Evolutionary conservation across 2,113 vertebrate genomes (phyloP).

Genomic region (Tychaedon coryphoeus): DNA sequence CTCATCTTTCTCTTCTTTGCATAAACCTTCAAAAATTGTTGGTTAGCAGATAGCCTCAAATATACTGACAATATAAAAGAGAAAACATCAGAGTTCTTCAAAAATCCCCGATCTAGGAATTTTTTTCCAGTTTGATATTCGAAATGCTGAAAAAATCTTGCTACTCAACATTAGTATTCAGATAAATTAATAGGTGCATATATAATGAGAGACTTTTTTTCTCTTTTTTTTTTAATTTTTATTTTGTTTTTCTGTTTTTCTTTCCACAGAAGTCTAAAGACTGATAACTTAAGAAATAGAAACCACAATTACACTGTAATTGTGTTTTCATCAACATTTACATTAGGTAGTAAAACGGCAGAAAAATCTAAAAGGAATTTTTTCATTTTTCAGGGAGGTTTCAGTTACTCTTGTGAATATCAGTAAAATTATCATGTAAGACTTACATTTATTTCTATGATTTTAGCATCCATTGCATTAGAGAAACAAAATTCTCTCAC

Average conservation of each 20-base stretch:
- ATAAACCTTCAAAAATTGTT: neutral
- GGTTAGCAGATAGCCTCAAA: neutral
- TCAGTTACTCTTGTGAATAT: neutral
- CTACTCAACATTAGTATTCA: neutral
- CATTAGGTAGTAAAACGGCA: neutral
- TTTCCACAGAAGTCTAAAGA: neutral
- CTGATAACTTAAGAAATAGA: neutral
- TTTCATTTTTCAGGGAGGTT: neutral
- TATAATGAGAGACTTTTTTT: neutral
- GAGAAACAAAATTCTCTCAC: neutral
- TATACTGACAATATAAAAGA: neutral
- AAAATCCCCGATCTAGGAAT: neutral
- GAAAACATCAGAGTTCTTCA: neutral
- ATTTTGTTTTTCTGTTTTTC: neutral
- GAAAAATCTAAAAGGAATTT: neutral
- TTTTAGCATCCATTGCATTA: neutral
- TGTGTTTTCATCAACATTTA: neutral
- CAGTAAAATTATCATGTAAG: neutral
- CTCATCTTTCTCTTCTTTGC: neutral
- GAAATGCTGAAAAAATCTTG: neutral
- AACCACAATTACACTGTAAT: neutral
- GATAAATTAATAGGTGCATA: neutral
- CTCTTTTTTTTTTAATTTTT: neutral
- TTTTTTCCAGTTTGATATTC: neutral
- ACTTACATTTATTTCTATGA: neutral